Conservation (phyloP, 2,888 invertebrate species). For the Spilosoma lubricipeda region DNA sequence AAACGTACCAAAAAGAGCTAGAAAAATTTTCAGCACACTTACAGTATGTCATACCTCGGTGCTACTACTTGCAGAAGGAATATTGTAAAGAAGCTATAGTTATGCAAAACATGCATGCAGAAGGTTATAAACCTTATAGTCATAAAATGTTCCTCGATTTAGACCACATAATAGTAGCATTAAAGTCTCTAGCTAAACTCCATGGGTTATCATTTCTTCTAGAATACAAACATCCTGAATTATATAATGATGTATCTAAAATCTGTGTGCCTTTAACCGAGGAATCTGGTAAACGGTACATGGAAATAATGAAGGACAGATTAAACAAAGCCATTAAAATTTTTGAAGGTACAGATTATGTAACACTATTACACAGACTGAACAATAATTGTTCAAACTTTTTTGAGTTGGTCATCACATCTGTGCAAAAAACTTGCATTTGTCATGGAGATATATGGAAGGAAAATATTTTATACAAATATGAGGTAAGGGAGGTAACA, state of each 20-base stretch:
- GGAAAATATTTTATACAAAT: constrained; percentile 78
- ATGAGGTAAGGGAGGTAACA: constrained; percentile 61
- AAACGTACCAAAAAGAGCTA: constrained; percentile 62
- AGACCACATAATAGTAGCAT: constrained; percentile 65
- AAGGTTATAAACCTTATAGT: constrained; percentile 66
- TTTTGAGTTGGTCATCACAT: constrained; percentile 56
- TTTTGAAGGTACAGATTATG: constrained; percentile 65
- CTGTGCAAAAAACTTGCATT: constrained; percentile 63
- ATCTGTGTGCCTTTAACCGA: constrained; percentile 70
- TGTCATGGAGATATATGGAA: constrained; percentile 83
- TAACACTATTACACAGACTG: constrained; percentile 58
- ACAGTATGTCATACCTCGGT: constrained; percentile 63
- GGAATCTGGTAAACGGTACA: constrained; percentile 65
- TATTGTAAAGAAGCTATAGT: constrained; percentile 74
- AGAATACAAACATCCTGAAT: constrained; percentile 50
- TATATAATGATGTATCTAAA: constrained; percentile 59
- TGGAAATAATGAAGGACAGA: constrained; percentile 71
- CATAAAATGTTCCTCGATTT: constrained; percentile 66
- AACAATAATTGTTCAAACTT: constrained; percentile 58
- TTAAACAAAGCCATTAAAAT: constrained; percentile 67
- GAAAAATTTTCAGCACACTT: constrained; percentile 29
- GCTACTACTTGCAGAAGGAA: constrained; percentile 67
- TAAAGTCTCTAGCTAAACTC: constrained; percentile 70
- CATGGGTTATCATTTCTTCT: constrained; percentile 76
- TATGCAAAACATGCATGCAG: constrained; percentile 70